Conservation (phyloP, 2,797 vertebrate genomes). For the Gadopsis marmoratus region DNA sequence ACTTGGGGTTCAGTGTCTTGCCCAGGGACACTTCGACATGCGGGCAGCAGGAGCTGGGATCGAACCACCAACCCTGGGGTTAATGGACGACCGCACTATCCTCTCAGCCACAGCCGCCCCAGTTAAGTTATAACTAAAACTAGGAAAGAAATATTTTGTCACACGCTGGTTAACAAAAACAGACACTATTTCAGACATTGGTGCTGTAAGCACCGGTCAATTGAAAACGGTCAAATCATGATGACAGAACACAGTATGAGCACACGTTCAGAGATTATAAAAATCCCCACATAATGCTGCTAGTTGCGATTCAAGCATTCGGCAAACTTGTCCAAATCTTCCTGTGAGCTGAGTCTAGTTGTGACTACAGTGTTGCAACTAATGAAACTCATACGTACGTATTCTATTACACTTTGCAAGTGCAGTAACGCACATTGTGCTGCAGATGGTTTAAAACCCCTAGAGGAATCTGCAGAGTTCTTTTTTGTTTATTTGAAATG, state of each 20-base stretch:
- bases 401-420: not conserved
- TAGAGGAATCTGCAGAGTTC: not conserved
- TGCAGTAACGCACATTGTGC: not conserved
- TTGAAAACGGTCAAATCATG: not conserved
- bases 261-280: not conserved
- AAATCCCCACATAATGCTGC: not conserved
- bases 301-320: not conserved
- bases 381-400: not conserved
- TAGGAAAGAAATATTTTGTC: not conserved
- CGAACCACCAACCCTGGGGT: too few relatives aligned
- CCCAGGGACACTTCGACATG: too few relatives aligned
- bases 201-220: not conserved
- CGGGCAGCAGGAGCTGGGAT: too few relatives aligned
- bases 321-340: not conserved
- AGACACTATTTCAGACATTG: not conserved
- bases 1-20: too few relatives aligned
- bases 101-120: too few relatives aligned
- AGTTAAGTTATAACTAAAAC: not conserved
- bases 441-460: not conserved
- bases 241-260: not conserved
- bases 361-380: not conserved
- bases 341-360: not conserved
- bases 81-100: too few relatives aligned
- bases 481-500: not conserved
- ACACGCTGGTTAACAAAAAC: not conserved